These are phyloP conservation scores for Oophaga pumilio DNA, from an alignment of 2,113 vertebrate genomes.

Conservation along the genomic window DNA sequence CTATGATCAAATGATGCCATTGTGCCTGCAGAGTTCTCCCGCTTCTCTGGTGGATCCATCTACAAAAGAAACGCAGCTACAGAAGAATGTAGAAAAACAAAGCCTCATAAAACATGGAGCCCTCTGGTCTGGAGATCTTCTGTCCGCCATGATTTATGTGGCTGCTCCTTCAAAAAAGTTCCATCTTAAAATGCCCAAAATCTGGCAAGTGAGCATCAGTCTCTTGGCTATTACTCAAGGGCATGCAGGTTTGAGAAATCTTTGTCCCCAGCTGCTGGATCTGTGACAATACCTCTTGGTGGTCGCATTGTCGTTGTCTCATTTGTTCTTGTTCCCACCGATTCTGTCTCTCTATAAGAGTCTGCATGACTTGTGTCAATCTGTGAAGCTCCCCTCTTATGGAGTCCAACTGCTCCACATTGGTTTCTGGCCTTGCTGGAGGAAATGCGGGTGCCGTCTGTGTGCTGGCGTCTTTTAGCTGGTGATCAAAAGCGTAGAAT, in stretches of 20 bases:
- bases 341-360: conserved; percentile 75
- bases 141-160: fast-evolving
- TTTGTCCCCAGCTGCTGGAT: conserved; percentile 73
- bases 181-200: conserved; percentile 72
- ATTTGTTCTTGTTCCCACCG: conserved; percentile 75
- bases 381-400: conserved; percentile 73
- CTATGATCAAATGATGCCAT: no score
- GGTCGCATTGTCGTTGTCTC: conserved; percentile 79
- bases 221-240: conserved; percentile 56
- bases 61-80: not conserved
- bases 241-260: not conserved
- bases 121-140: not conserved
- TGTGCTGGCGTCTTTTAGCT: conserved; percentile 63
- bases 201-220: conserved; percentile 66
- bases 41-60: no score
- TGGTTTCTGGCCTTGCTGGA: conserved; percentile 54
- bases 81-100: not conserved
- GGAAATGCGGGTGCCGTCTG: conserved; percentile 43
- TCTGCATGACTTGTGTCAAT: conserved; percentile 73
- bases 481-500: not conserved
- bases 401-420: conserved; percentile 71
- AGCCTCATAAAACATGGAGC: not conserved
- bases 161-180: conserved; percentile 61
- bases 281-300: conserved; percentile 80
- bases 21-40: no score